Evolutionary conservation across 64 coral and sea anemone genomes (phyloP), one percentile per base, ranked within the genome.

Genomic region (Pocillopora verrucosa): DNA sequence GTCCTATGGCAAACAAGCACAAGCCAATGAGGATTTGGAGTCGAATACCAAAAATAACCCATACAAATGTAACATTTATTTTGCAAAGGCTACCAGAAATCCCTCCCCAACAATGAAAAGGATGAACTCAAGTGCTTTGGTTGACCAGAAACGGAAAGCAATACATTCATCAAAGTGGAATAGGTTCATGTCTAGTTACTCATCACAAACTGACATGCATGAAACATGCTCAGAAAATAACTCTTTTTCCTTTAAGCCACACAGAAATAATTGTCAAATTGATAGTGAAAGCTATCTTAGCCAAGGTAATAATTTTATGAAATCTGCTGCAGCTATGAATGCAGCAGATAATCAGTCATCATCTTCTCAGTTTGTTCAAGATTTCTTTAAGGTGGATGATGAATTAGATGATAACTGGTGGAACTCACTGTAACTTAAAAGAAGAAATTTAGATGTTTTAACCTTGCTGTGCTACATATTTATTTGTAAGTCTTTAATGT

Each of bases 381-480:
- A 82, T 74, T 74, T 90, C 61, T 90, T 90, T 90, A 58, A 79
- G 37, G 80, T 82, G 30, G 78, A 90, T 13, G 78, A 90, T 38
- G 65, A 90, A 1, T 51, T 90, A 60, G 88, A 81, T 22, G 88
- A 20, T 24, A 67, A 82, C 13, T 90, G 88, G 88, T 90, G 88
- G 78, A 90, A 90, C 41, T 80, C 51, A 80, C 0, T 87, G 36
- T 87, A 7, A 59, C 15, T 58, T 45, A 45, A 58, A 17, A 3
- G 15, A 16, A 30, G 35, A 77, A 10, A 79, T 16, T 45, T 0
- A 59, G 22, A 79, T 9, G 19, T 59, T 45, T 45, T 19, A 79
- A 56, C 19, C 10, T 10, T 45, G 36, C 15, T 79, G 20, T 79
- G 34, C 41, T 7, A 51, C 41, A 51, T 4, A 51, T 51, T 51